Conservation (phyloP, 92 coral and sea anemone species). For the Porites lobata region DNA sequence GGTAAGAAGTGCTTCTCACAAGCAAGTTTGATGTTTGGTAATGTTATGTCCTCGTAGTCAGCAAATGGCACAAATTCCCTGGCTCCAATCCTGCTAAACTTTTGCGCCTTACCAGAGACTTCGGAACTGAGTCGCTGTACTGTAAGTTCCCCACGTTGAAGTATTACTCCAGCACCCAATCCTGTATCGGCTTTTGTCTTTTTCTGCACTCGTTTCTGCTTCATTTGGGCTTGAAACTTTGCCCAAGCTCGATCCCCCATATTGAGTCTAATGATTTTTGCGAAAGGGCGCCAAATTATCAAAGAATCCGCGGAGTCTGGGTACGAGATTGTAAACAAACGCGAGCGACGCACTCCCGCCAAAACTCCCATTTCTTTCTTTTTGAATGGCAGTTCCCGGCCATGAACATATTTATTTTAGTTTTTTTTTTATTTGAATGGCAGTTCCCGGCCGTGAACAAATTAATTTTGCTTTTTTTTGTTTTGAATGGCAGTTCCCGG, state of each 20-base stretch:
- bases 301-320: no score
- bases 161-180: conserved; percentile 20
- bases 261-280: background rate
- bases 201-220: conserved; percentile 40
- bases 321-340: background rate
- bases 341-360: background rate
- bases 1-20: conserved; percentile 47
- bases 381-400: no score
- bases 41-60: conserved; percentile 27
- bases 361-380: no score
- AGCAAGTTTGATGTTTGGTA: conserved; percentile 31
- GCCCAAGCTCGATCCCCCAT: conserved; percentile 51
- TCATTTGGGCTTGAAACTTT: conserved; percentile 43
- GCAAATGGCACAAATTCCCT: conserved; percentile 57
- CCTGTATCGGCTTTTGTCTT: conserved; percentile 16
- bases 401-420: no score
- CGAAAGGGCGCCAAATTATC: no score
- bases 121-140: conserved; percentile 41
- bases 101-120: conserved; percentile 57
- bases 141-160: conserved; percentile 34
- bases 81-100: conserved; percentile 27
- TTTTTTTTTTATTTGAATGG: no score
- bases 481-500: no score
- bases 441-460: no score
- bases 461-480: no score